These are phyloP conservation scores for Pseudorhombus dupliciocellatus DNA, from an alignment of 2,113 vertebrate species.

Conservation along the genomic window DNA sequence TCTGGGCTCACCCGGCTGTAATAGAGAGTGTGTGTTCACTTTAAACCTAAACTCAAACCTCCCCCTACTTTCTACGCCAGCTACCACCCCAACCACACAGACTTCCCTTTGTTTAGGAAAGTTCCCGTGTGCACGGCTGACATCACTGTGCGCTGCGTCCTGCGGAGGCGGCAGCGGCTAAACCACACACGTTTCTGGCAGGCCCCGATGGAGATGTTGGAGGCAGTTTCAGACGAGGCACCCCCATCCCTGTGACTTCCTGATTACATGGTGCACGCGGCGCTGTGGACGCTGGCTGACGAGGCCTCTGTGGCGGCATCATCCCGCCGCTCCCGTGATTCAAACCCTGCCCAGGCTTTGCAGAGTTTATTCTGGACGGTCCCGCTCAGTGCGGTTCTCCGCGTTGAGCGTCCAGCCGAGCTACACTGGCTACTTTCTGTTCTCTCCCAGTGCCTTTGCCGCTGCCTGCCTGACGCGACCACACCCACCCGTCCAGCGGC, in stretches of 20 bases:
- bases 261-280: slow-evolving; percentile 61
- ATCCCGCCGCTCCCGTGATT: slow-evolving; percentile 40
- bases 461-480: slow-evolving; percentile 49
- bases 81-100: slow-evolving; percentile 78
- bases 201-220: slow-evolving; percentile 61
- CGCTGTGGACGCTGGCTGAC: slow-evolving; percentile 27
- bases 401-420: slow-evolving; percentile 23
- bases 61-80: slow-evolving; percentile 45
- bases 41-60: slow-evolving; percentile 41
- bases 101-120: slow-evolving; percentile 83
- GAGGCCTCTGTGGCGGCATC: slow-evolving; percentile 24
- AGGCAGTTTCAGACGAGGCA: slow-evolving; percentile 57
- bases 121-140: slow-evolving; percentile 78
- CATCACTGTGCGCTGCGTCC: slow-evolving; percentile 74
- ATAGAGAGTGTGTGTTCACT: slow-evolving; percentile 66
- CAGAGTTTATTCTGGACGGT: slow-evolving; percentile 70
- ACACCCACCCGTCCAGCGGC: slow-evolving; percentile 61
- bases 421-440: slow-evolving; percentile 61
- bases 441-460: slow-evolving; percentile 43
- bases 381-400: slow-evolving; percentile 38
- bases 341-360: slow-evolving; percentile 54
- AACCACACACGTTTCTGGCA: slow-evolving; percentile 80
- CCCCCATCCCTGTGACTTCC: slow-evolving; percentile 53
- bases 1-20: slow-evolving; percentile 55
- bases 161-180: slow-evolving; percentile 63